Conservation (phyloP, 2,113 vertebrate genomes). For the Takifugu bimaculatus region DNA sequence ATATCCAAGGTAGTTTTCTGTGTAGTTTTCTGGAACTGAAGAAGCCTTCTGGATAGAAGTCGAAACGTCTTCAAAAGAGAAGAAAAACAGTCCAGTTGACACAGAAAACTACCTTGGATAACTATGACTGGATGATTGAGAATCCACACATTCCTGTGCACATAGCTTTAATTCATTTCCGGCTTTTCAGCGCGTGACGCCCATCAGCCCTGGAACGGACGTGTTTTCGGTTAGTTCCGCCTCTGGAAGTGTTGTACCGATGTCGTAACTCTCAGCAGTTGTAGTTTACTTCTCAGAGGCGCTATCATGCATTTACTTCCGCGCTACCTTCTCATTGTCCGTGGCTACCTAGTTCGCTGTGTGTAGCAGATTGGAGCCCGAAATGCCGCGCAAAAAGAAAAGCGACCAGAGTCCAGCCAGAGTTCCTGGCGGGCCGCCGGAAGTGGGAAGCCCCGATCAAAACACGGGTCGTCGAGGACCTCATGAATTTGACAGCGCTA, state of each 20-base stretch:
- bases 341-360: no score
- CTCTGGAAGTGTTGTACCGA: constrained; percentile 37
- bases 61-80: no score
- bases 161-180: no score
- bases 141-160: no score
- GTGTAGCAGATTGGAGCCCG: constrained; percentile 3
- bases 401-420: constrained; percentile 71
- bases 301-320: constrained; percentile 21
- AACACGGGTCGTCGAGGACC: constrained; percentile 6
- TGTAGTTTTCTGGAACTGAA: no score
- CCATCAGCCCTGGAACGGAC: background rate
- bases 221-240: background rate
- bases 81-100: no score
- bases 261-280: background rate
- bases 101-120: no score
- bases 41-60: no score
- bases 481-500: constrained; percentile 16
- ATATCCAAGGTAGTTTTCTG: no score
- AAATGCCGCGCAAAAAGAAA: constrained; percentile 91
- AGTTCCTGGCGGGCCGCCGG: constrained; percentile 70
- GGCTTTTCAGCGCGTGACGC: no score
- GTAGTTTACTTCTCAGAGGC: background rate
- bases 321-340: no score
- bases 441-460: constrained; percentile 31
- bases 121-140: no score